Percentiles rank a stretch among this genome's conserved stretches.
phyloP scores from a whole-genome alignment of 2,797 vertebrate species.

The Mus minutoides region DNA sequence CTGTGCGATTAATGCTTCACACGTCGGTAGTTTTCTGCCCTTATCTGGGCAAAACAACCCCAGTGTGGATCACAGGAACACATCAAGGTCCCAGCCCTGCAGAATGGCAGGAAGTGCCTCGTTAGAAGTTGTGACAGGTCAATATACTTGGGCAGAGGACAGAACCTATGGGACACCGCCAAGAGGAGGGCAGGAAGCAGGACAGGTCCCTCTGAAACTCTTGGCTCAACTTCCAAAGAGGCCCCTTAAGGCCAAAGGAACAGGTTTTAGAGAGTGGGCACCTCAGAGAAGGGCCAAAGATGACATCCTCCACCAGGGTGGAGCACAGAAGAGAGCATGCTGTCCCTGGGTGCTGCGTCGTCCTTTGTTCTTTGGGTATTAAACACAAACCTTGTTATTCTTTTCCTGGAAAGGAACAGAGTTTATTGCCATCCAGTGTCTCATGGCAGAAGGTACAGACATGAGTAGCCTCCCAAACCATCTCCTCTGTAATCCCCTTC shows the following conservation, averaged over 20 bases:
- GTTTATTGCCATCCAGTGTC: background rate
- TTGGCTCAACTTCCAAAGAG: background rate
- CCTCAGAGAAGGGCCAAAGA: background rate
- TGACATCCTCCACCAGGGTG: too few relatives aligned
- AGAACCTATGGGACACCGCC: background rate
- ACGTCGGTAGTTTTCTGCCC: background rate
- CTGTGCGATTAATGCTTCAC: background rate
- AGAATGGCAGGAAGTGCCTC: background rate
- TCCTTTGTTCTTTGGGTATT: background rate
- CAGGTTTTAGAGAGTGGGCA: background rate
- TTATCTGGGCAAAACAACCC: background rate
- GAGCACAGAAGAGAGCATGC: background rate
- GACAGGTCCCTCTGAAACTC: background rate
- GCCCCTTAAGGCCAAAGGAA: background rate
- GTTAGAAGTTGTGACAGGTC: background rate
- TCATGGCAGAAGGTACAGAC: background rate
- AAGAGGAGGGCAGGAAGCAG: background rate
- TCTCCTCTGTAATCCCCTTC: too few relatives aligned
- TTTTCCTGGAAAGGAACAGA: constrained; percentile 7
- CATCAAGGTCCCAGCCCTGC: background rate
- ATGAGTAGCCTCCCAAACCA: background rate
- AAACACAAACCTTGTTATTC: constrained; percentile 15
- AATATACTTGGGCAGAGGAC: background rate
- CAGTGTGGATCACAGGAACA: background rate
- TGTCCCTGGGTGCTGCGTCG: background rate